phyloP scores from a whole-genome alignment of 2,797 vertebrate species.

The Lacerta agilis region DNA sequence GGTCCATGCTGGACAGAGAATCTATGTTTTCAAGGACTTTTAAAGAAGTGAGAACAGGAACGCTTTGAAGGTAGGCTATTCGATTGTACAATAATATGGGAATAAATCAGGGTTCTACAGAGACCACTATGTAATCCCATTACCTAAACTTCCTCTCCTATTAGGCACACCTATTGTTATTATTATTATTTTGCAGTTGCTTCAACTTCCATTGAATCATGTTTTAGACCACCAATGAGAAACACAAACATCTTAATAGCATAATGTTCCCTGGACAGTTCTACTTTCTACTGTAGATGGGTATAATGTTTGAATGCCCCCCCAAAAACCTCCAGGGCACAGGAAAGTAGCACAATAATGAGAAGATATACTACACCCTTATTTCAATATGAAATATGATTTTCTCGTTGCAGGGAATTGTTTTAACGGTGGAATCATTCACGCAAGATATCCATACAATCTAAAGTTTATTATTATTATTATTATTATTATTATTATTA shows the following conservation, averaged over 20 bases:
- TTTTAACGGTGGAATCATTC: neutral
- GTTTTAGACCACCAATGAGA: neutral
- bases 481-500: no score
- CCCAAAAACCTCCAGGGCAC: neutral
- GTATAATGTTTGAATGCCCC: neutral
- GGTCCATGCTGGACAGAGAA: neutral
- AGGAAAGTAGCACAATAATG: neutral
- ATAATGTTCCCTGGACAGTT: neutral
- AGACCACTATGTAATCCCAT: neutral
- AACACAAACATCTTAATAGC: neutral
- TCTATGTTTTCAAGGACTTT: neutral
- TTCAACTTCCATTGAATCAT: neutral
- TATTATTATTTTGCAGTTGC: neutral
- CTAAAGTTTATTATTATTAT: neutral
- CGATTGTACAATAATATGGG: neutral
- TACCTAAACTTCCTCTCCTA: neutral
- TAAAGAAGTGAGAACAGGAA: neutral
- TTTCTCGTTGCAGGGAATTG: neutral
- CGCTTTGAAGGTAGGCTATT: neutral
- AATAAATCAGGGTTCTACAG: neutral
- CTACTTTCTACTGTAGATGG: neutral
- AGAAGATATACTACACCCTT: neutral
- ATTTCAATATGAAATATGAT: neutral
- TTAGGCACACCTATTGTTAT: neutral
- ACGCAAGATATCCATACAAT: neutral